Base-by-base conservation (phyloP, 2,888 invertebrate genomes). In the Congeria kusceri region DNA sequence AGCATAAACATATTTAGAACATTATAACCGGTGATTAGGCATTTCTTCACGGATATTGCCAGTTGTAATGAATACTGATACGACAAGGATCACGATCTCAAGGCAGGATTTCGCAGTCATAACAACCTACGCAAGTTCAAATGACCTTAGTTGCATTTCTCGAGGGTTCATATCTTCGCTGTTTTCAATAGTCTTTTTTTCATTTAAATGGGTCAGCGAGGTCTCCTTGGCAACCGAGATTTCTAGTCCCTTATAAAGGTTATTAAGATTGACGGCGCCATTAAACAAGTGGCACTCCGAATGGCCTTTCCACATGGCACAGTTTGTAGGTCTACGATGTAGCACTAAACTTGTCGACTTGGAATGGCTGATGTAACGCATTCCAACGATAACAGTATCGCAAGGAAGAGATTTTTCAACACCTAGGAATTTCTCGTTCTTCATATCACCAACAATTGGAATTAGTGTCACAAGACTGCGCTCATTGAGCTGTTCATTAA, bases 321-420 rank as follows among this genome's bases (percentile, higher is more conserved):
- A 90, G 62, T 84, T 80, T 44, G 82, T 84, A 4, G 89, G 86
- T 44, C 83, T 65, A n/a, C 86, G 77, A 57, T 91, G 90, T n/a
- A 91, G 74, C 32, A 91, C 83, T 11, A 91, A 20, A 66, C 89
- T 89, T 11, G 90, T 89, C 27, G 89, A 89, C 61, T 89, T 84
- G 7, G 86, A 82, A 13, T 86, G 89, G 15, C 85, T 81, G 15
- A 91, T 76, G 68, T 85, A 89, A 27, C 89, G 86, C 62, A 91
- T 64, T 47, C 86, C 88, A 28, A 89, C 87, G 9, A 89, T 53
- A 23, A 83, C 77, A 0, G 87, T 59, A 74, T 89, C 89, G 84
- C 91, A 91, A 9, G 90, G 89, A 23, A 91, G 65, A 3, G 87
- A 65, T 11, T 62, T 49, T 15, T 85, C 84, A 4, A 83, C 29